Base-by-base conservation (phyloP, 2,888 invertebrate species). In the Nudaria mundana region DNA sequence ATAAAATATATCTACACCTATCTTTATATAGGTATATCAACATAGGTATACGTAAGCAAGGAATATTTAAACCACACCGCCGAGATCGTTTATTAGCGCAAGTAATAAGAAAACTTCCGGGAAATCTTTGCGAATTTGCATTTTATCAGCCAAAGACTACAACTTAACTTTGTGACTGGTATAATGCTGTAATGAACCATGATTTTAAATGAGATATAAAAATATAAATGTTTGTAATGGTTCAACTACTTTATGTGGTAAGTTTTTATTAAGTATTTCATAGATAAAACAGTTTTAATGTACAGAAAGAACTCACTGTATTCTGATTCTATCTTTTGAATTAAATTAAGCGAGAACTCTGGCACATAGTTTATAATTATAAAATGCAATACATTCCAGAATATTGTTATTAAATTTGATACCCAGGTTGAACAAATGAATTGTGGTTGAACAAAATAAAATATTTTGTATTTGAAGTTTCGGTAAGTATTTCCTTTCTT, bases 61-160 rank as follows among this genome's bases (percentile, higher is more conserved):
- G 44, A 44, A 53, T 52, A 31, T 56, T 45, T 56, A 56, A 45
- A 43, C 48, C 45, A 53, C 55, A 45, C 58, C 64, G 49, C 54
- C 44, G 48, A 57, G 63, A 81, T 76, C 81, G 76, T 85, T 85
- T 84, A 83, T 84, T 84, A 84, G 78, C 78, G 73, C 69, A 52
- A 70, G 83, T 81, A 85, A 85, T 84, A 84, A 84, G 82, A 83
- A 82, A 86, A 85, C 81, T 85, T 84, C 71, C 65, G 77, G 70
- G 66, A 74, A 85, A 83, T 84, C 80, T 81, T 73, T 56, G 71
- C 48, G 62, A 80, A 85, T 85, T 85, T 85, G 82, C 84, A 85
- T 85, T 83, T 85, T 84, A 85, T 84, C 85, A 77, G 80, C 76
- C 67, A 65, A 73, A 75, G 81, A 81, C 79, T 76, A 81, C 79